These are phyloP conservation scores for Bembecia ichneumoniformis DNA, from an alignment of 2,888 invertebrate species.

Conservation along the genomic window DNA sequence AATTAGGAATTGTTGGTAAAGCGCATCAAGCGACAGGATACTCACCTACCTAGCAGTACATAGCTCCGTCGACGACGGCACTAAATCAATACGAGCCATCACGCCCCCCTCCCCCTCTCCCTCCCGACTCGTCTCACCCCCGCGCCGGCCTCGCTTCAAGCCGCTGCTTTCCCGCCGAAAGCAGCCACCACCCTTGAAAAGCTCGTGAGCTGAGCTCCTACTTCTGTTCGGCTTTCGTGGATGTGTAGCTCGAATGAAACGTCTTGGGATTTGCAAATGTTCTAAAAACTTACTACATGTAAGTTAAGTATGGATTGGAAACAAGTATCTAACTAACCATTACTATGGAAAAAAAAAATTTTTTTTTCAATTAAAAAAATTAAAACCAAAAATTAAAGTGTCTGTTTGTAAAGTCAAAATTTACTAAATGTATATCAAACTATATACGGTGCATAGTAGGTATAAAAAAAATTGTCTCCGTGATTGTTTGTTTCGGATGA, in stretches of 20 bases:
- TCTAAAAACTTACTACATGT: no score
- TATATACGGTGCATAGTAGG: no score
- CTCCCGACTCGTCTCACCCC: constrained; percentile 28
- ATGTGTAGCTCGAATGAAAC: constrained; percentile 62
- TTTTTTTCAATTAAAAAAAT: no score
- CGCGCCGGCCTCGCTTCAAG: constrained; percentile 37
- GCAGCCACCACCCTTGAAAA: constrained; percentile 72
- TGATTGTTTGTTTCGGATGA: no score
- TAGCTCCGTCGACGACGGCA: constrained; percentile 72
- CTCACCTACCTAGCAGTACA: constrained; percentile 61
- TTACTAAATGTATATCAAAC: no score
- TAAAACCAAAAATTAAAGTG: no score
- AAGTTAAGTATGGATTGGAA: no score
- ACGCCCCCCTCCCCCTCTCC: constrained; percentile 42
- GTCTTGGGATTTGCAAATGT: constrained; percentile 60
- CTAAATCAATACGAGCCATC: constrained; percentile 75
- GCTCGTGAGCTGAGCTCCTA: constrained; percentile 72
- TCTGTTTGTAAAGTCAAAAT: no score
- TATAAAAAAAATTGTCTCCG: no score
- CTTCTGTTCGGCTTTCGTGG: constrained; percentile 72
- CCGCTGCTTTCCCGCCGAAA: constrained; percentile 67
- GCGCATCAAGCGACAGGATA: constrained; percentile 68
- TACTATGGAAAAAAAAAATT: no score
- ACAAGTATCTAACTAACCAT: no score
- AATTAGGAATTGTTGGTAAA: constrained; percentile 37